Base-by-base conservation (phyloP, 2,113 vertebrate genomes). In the Chunga burmeisteri region DNA sequence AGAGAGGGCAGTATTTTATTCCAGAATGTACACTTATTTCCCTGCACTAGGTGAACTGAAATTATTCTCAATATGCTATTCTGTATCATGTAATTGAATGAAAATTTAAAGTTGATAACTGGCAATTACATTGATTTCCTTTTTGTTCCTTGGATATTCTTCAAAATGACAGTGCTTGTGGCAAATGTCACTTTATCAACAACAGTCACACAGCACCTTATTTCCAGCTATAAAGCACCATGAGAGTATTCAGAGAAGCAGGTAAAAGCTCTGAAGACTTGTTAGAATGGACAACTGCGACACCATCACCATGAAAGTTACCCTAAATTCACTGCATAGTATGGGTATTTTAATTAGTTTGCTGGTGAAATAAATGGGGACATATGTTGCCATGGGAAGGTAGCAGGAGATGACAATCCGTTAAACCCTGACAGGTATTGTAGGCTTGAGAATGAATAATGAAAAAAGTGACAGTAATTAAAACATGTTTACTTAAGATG, bases 401-500 rank as follows among this genome's bases (percentile, higher is more conserved):
- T 71, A 90, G 94, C 86, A 95, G 67, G 70, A 90, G 61, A 67
- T 94, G 93, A 92, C 97, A 97, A 95, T 98, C 95, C 81, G 68
- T 98, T 97, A 97, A 95, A 95, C 59, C 96, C 84, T 97, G 97
- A 97, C 97, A 98, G 89, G 80, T 93, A 96, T 95, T 96, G 71
- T 82, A 50, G 65, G 56, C 94, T 95, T 88, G 93, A 96, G 92
- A 96, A 96, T 97, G 94, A 97, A 66, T 97, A 97, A 97, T 95
- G 94, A 93, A 94, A 91, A 87, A 93, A 96, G 65, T 79, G 97
- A 81, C 94, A 97, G 81, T 97, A 96, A 97, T 97, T 98, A 98
- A 97, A 98, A 94, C 90, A 70, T 97, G 97, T 97, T 98, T 98
- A 97, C 97, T 96, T 97, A 97, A 95, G 88, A 93, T 96, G 97